phyloP scores from a whole-genome alignment of 2,888 invertebrate genomes.

The Drosophila ochracea region DNA sequence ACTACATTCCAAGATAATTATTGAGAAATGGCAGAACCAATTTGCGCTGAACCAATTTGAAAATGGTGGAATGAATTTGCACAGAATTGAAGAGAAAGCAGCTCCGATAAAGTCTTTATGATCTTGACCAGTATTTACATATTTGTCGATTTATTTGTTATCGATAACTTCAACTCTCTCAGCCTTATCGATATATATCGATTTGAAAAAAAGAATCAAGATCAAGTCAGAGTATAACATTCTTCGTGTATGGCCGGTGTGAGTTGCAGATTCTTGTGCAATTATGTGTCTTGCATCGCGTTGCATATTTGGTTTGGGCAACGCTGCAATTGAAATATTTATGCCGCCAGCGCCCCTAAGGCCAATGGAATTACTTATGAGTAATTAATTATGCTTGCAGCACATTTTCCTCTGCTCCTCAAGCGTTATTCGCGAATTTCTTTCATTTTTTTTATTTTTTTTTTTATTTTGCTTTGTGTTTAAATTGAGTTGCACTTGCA shows the following conservation, averaged over 20 bases:
- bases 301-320: conserved; percentile 39
- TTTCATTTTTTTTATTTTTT: conserved; percentile 20
- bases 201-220: not conserved
- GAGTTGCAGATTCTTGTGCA: not conserved
- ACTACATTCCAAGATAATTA: not conserved
- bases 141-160: not conserved
- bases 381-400: conserved; percentile 77
- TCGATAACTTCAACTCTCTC: not conserved
- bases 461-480: conserved; percentile 8
- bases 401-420: conserved; percentile 25
- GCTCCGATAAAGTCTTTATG: not conserved
- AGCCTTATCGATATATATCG: not conserved
- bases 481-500: conserved; percentile 55
- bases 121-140: not conserved
- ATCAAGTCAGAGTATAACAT: not conserved
- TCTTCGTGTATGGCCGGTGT: not conserved
- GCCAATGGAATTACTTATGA: conserved; percentile 72
- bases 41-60: too few species aligned
- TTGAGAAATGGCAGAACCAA: too few species aligned
- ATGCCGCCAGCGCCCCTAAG: conserved; percentile 56
- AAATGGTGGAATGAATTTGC: not conserved
- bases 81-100: not conserved
- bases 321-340: conserved; percentile 67
- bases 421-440: conserved; percentile 4
- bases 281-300: conserved; percentile 21